phyloP scores from a whole-genome alignment of 2,888 invertebrate species.

The Torymus texanus region DNA sequence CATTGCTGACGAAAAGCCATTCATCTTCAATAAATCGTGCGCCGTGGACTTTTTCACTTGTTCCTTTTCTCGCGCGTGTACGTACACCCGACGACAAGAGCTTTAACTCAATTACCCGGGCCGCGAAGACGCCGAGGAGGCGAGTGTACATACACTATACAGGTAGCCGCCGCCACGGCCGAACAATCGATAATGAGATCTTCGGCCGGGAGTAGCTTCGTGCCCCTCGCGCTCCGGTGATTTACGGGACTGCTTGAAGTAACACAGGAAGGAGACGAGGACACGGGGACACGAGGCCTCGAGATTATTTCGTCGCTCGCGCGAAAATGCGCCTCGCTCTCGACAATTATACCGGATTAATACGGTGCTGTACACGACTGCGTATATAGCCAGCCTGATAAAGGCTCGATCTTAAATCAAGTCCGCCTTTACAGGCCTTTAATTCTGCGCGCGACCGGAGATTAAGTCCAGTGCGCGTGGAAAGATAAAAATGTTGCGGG shows the following conservation, averaged over 20 bases:
- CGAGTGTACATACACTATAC: neutral
- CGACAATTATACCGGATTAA: slow-evolving; percentile 58
- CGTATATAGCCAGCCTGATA: slow-evolving; percentile 40
- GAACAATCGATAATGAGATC: slow-evolving; percentile 55
- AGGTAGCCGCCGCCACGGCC: slow-evolving; percentile 5
- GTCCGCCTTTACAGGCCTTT: slow-evolving; percentile 50
- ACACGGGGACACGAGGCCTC: neutral
- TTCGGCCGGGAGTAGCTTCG: slow-evolving; percentile 5
- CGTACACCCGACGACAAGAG: slow-evolving; percentile 34
- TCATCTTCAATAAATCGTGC: slow-evolving; percentile 42
- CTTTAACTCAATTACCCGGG: slow-evolving; percentile 47
- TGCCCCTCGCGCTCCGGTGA: slow-evolving; percentile 29
- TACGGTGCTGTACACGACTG: slow-evolving; percentile 37
- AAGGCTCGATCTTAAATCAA: slow-evolving; percentile 59
- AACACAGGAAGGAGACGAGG: slow-evolving; percentile 3
- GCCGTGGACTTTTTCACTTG: neutral
- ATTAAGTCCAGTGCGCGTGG: slow-evolving; percentile 38
- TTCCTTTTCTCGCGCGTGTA: slow-evolving; percentile 13
- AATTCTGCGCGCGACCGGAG: slow-evolving; percentile 45
- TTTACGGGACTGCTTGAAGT: slow-evolving; percentile 23
- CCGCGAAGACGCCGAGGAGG: slow-evolving; percentile 4
- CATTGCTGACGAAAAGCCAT: slow-evolving; percentile 35
- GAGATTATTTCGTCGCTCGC: slow-evolving; percentile 19
- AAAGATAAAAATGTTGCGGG: slow-evolving; percentile 32
- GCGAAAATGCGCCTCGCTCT: neutral